A percentile compares a stretch with the other conserved stretches of the same genome.
Conservation (phyloP, 2,888 invertebrate species). For the Conistra vaccinii region DNA sequence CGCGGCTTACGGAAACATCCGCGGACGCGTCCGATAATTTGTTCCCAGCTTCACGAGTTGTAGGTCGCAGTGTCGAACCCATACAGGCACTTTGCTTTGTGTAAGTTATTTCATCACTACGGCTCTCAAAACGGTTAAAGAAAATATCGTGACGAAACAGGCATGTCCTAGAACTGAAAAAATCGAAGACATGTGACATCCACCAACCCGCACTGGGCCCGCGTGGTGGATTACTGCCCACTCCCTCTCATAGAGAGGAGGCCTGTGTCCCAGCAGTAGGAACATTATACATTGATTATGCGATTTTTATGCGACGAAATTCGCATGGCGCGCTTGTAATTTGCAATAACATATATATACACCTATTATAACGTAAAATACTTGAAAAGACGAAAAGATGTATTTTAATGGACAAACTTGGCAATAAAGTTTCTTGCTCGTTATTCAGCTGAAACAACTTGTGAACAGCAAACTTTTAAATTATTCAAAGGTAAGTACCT, state of each 20-base stretch:
- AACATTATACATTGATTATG: background rate
- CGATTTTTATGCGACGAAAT: background rate
- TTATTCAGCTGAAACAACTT: slow-evolving; percentile 5
- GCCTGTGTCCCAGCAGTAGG: background rate
- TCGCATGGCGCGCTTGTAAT: background rate
- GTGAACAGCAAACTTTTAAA: background rate
- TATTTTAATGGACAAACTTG: background rate
- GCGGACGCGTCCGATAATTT: too few relatives aligned
- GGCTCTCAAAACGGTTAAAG: background rate
- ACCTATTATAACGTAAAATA: background rate
- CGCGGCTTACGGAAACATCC: too few relatives aligned
- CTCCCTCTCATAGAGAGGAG: background rate
- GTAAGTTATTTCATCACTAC: background rate
- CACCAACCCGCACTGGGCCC: too few relatives aligned
- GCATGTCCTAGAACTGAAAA: too few relatives aligned
- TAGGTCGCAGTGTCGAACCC: background rate
- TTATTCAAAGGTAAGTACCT: slow-evolving; percentile 12
- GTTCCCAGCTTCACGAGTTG: too few relatives aligned
- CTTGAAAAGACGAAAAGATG: background rate
- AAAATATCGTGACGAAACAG: too few relatives aligned
- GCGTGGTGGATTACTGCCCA: background rate
- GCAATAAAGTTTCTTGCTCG: background rate
- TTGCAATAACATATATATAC: background rate
- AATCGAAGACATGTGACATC: too few relatives aligned
- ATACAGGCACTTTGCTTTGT: background rate